Base-by-base conservation (phyloP, 2,113 vertebrate species). In the Mastomys coucha region DNA sequence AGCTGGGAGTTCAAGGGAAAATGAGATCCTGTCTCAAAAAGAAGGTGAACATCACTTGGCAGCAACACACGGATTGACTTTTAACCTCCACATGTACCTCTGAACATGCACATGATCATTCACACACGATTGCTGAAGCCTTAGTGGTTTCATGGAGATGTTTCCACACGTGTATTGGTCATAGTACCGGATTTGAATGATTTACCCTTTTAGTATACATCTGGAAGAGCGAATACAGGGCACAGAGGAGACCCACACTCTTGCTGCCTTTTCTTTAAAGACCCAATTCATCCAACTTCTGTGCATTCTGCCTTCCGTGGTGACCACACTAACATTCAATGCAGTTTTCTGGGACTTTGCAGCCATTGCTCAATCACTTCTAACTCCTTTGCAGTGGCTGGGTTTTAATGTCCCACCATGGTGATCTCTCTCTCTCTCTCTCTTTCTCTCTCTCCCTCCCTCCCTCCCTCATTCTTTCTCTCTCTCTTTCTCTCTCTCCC, bases 261-360 rank as follows among this genome's bases (percentile, higher is more conserved):
- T 31, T 2, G 42, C 56, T 70, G 19, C 0, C 24, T 39, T 8
- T n/a, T 65, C 36, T 80, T 16, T 33, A 20, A 39, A 82, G 0
- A 16, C 12, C 31, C 7, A 0, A 14, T 88, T 51, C 73, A 26
- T 3, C 39, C 31, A 51, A 7, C 9, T 3, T 10, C 11, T 20
- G 36, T 36, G 51, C 20, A 14, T 17, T 24, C 2, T 0, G 2
- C 58, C 58, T 69, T n/a, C 42, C 20, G 33, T 76, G 4, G 0
- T 0, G 5, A 9, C 24, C 26, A 16, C 22, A 56, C 75, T 16
- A 39, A 53, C 26, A 70, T 42, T 6, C 42, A 39, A 49, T 45
- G 4, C 31, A 36, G 0, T 58, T n/a, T n/a, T 42, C 28, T 39
- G 84, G 49, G 8, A 20, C 53, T 69, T 91, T 1, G 0, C 0